A percentile compares a stretch with the other conserved stretches of the same genome.
These are phyloP conservation scores for Meloe dianella DNA, from an alignment of 2,888 invertebrate genomes.

Conservation along the genomic window DNA sequence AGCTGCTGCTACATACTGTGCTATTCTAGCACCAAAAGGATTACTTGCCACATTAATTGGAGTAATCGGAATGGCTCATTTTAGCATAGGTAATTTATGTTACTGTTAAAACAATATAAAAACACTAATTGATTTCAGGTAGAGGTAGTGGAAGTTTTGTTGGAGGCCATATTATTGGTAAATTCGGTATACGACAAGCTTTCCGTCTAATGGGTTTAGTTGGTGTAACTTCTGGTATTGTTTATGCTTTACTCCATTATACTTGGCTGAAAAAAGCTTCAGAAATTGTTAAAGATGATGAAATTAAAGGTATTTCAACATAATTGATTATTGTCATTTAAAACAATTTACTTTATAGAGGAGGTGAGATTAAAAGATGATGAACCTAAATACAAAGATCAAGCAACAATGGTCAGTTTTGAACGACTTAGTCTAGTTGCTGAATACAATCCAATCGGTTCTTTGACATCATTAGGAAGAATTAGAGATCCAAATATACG, in stretches of 20 bases:
- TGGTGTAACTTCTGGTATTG: conserved; percentile 73
- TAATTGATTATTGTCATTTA: not conserved
- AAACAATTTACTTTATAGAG: conserved; percentile 32
- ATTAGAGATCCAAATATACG: conserved; percentile 52
- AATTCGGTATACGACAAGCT: conserved; percentile 76
- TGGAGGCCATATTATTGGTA: conserved; percentile 78
- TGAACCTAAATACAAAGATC: conserved; percentile 71
- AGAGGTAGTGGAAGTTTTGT: conserved; percentile 82
- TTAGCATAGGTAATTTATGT: conserved; percentile 72
- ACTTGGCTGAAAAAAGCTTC: conserved; percentile 72
- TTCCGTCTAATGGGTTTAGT: conserved; percentile 80
- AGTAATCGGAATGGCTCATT: conserved; percentile 86
- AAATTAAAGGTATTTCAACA: conserved; percentile 15
- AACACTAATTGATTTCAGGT: conserved; percentile 59
- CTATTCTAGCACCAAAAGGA: conserved; percentile 81
- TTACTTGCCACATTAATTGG: conserved; percentile 86
- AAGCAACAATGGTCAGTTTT: conserved; percentile 72
- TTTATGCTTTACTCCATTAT: conserved; percentile 74
- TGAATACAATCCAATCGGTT: conserved; percentile 77
- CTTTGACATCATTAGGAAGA: conserved; percentile 73
- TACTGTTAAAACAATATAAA: not conserved
- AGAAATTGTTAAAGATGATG: conserved; percentile 35
- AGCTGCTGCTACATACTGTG: conserved; percentile 87
- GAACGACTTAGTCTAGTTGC: conserved; percentile 77
- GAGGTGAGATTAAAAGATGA: conserved; percentile 67